Conservation (phyloP, 2,888 invertebrate species). For the Seladonia tumulorum region DNA sequence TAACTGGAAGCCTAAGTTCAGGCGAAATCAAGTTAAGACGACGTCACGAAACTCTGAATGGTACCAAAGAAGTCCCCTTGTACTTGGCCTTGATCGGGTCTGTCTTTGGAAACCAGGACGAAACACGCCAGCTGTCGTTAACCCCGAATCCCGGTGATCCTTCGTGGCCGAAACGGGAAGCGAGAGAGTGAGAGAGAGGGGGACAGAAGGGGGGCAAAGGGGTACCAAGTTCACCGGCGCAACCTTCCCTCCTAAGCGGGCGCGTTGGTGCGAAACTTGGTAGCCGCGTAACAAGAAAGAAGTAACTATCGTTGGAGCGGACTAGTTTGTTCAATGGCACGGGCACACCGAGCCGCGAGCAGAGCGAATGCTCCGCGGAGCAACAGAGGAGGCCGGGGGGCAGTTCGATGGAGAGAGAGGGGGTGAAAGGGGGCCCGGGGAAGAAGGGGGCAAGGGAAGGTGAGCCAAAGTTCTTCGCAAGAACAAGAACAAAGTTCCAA, state of each 20-base stretch:
- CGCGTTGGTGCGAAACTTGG: slow-evolving; percentile 80
- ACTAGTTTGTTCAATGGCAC: slow-evolving; percentile 83
- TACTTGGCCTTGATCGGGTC: slow-evolving; percentile 67
- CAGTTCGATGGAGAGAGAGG: background rate
- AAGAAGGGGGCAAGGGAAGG: slow-evolving; percentile 64
- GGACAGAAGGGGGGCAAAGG: slow-evolving; percentile 32
- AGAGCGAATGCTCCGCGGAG: slow-evolving; percentile 17
- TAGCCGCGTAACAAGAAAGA: slow-evolving; percentile 82
- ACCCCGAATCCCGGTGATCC: slow-evolving; percentile 69
- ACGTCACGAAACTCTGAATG: slow-evolving; percentile 36
- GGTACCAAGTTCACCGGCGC: slow-evolving; percentile 79
- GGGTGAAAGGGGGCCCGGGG: slow-evolving; percentile 28
- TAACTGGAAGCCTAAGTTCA: slow-evolving; percentile 45
- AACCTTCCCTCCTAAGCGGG: slow-evolving; percentile 77
- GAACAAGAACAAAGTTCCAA: slow-evolving; percentile 84
- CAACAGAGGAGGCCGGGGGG: slow-evolving; percentile 20
- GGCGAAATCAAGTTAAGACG: slow-evolving; percentile 28
- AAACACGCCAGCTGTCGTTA: slow-evolving; percentile 69
- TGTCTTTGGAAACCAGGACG: slow-evolving; percentile 64
- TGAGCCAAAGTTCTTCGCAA: slow-evolving; percentile 83
- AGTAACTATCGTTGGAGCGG: slow-evolving; percentile 82
- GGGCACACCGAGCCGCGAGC: slow-evolving; percentile 50
- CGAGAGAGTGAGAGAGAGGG: slow-evolving; percentile 49
- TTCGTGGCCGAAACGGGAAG: slow-evolving; percentile 69
- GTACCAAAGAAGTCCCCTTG: slow-evolving; percentile 57